Conservation (phyloP, 1,140 invertebrate species). For the Aplysia californica region DNA sequence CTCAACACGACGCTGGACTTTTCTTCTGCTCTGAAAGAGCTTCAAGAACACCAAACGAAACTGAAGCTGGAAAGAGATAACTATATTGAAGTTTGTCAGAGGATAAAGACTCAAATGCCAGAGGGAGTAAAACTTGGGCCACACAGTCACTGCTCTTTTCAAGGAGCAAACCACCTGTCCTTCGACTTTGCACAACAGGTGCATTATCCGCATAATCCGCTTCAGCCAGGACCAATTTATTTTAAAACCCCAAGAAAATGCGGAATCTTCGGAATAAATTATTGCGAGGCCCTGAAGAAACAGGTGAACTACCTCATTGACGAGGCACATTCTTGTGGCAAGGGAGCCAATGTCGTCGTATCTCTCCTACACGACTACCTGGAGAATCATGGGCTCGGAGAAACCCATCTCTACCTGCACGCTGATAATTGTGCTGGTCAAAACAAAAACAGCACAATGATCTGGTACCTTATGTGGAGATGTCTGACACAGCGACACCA, state of each 20-base stretch:
- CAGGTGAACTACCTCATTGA: constrained; percentile 41
- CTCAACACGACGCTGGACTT: not conserved
- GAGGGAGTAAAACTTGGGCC: not conserved
- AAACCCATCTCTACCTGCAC: constrained; percentile 27
- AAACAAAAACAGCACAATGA: constrained; percentile 35
- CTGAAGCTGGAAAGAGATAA: not conserved
- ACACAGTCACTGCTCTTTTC: not conserved
- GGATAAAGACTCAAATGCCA: not conserved
- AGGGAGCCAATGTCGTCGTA: constrained; percentile 37
- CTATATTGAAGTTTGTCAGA: not conserved
- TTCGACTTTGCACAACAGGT: constrained; percentile 51
- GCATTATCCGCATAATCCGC: constrained; percentile 38
- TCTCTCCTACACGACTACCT: constrained; percentile 32
- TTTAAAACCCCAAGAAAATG: constrained; percentile 44
- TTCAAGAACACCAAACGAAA: not conserved
- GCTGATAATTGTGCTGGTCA: constrained; percentile 33
- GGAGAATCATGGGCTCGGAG: constrained; percentile 31
- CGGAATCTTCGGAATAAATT: constrained; percentile 43
- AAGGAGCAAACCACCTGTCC: not conserved
- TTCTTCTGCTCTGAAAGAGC: constrained; percentile 25
- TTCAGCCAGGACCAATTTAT: constrained; percentile 44
- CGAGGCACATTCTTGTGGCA: constrained; percentile 28
- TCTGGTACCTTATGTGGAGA: constrained; percentile 19
- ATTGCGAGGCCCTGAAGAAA: constrained; percentile 28
- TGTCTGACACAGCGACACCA: constrained; percentile 2